phyloP scores from a whole-genome alignment of 2,888 invertebrate genomes.

The Heterodera filipjevi region DNA sequence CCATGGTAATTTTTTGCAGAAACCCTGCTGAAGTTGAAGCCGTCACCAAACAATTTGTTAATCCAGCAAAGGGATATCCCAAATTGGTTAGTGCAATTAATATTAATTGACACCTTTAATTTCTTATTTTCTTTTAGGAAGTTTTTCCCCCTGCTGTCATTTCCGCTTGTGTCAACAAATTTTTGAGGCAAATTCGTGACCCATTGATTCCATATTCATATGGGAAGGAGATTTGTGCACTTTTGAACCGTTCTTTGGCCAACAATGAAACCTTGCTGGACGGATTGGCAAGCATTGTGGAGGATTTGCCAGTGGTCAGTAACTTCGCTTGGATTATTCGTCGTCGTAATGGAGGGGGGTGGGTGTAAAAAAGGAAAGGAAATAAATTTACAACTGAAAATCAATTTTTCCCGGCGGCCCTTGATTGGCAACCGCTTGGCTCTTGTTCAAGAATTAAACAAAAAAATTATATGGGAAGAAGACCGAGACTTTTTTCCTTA shows the following conservation, averaged over 20 bases:
- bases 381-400: no score
- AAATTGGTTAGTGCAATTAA: conserved; percentile 28
- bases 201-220: conserved; percentile 32
- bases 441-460: no score
- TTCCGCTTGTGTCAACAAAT: conserved; percentile 17
- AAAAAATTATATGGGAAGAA: no score
- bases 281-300: not conserved
- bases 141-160: not conserved
- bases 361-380: no score
- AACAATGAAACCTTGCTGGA: not conserved
- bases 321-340: not conserved
- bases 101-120: not conserved
- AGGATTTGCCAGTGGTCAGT: conserved; percentile 22
- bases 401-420: no score
- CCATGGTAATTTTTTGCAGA: no score
- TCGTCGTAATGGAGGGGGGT: not conserved
- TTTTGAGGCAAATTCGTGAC: conserved; percentile 25
- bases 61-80: conserved; percentile 17
- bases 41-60: conserved; percentile 18
- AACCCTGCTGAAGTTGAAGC: conserved; percentile 19
- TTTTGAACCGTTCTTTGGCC: not conserved
- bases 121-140: conserved; percentile 2
- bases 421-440: no score
- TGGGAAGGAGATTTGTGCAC: conserved; percentile 26
- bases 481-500: no score